Evolutionary conservation across 2,888 invertebrate species (phyloP).

Genomic region (Drosophila subquinaria): DNA sequence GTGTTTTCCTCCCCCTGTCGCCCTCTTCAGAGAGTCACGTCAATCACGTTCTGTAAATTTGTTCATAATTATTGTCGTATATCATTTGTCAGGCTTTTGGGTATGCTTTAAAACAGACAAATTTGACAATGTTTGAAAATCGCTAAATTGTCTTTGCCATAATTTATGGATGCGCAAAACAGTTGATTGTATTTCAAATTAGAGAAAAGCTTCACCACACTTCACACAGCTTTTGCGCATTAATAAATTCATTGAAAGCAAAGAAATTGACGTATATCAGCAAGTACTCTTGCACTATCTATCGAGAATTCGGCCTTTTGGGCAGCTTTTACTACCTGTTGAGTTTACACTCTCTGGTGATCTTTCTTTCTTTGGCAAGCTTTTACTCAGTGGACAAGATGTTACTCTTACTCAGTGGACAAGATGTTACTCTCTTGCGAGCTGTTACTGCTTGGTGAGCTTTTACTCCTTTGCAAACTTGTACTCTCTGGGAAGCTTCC

Average conservation of each 20-base stretch:
- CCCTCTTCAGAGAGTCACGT: slow-evolving; percentile 28
- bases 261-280: neutral
- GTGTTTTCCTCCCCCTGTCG: slow-evolving; percentile 8
- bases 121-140: slow-evolving; percentile 27
- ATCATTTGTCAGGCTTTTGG: slow-evolving; percentile 45
- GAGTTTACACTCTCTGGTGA: neutral
- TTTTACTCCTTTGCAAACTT: neutral
- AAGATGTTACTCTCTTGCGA: neutral
- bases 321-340: neutral
- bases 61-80: slow-evolving; percentile 54
- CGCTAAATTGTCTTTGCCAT: slow-evolving; percentile 11
- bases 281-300: neutral
- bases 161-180: slow-evolving; percentile 21
- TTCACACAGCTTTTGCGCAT: slow-evolving; percentile 14
- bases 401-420: too few relatives aligned
- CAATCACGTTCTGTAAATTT: slow-evolving; percentile 60
- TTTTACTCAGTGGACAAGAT: neutral
- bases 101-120: slow-evolving; percentile 20
- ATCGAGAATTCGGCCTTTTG: neutral
- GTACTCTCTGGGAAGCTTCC: neutral
- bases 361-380: neutral
- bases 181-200: slow-evolving; percentile 23
- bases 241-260: slow-evolving; percentile 8
- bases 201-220: slow-evolving; percentile 3
- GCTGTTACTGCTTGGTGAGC: neutral